phyloP scores from a whole-genome alignment of 2,888 invertebrate genomes.

The Drosophila monieri region DNA sequence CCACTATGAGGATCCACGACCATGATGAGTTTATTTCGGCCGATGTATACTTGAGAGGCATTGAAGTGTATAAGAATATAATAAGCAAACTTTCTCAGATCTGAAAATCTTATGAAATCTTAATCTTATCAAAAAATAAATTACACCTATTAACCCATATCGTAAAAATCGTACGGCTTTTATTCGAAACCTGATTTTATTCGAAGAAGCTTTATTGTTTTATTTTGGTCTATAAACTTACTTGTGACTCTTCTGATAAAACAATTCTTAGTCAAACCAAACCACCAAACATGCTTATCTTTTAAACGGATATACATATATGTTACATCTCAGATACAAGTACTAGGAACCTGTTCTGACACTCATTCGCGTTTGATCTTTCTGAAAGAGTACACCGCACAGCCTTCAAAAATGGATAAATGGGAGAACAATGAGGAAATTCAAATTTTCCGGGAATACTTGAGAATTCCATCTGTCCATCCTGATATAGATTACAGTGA shows the following conservation, averaged over 20 bases:
- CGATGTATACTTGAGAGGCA: constrained; percentile 91
- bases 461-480: constrained; percentile 94
- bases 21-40: constrained; percentile 94
- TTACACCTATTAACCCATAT: not conserved
- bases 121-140: constrained; percentile 9
- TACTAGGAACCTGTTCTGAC: not conserved
- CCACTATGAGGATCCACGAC: constrained; percentile 93
- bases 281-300: not conserved
- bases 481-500: constrained; percentile 93
- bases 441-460: constrained; percentile 92
- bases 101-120: no score
- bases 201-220: not conserved
- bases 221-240: not conserved
- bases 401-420: constrained; percentile 18
- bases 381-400: not conserved
- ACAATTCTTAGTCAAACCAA: not conserved
- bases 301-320: no score
- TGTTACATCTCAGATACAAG: not conserved
- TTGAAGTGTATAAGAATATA: constrained; percentile 87
- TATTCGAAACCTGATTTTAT: not conserved
- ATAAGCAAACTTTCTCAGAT: constrained; percentile 78
- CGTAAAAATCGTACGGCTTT: not conserved
- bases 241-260: not conserved
- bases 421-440: constrained; percentile 87
- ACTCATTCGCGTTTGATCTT: not conserved